Percentiles rank a stretch among this genome's conserved stretches.
Conservation (phyloP, 2,888 invertebrate species). For the Plusia festucae region DNA sequence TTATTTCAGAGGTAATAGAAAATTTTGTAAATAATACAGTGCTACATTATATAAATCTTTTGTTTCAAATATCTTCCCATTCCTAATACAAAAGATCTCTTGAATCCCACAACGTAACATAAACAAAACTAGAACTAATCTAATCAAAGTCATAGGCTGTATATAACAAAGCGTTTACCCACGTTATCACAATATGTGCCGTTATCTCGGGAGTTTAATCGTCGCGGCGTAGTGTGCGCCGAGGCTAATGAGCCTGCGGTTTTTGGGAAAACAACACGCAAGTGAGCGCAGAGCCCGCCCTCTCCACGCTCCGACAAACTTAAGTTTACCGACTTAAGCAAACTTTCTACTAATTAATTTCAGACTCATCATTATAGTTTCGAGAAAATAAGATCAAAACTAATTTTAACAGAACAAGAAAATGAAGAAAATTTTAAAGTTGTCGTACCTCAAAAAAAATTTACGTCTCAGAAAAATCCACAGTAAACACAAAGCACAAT, state of each 20-base stretch:
- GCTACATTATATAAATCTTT: conserved; percentile 1
- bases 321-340: conserved; percentile 76
- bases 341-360: conserved; percentile 83
- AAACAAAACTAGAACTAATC: conserved; percentile 76
- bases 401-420: conserved; percentile 5
- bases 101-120: conserved; percentile 46
- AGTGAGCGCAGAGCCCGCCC: conserved; percentile 65
- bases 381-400: conserved; percentile 17
- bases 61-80: conserved; percentile 18
- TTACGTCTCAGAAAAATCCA: conserved; percentile 57
- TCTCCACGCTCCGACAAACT: conserved; percentile 61
- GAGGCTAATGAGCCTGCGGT: conserved; percentile 87
- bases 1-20: too few species aligned
- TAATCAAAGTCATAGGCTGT: conserved; percentile 68
- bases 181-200: conserved; percentile 78
- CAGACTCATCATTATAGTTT: conserved; percentile 49
- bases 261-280: conserved; percentile 82
- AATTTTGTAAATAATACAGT: not conserved
- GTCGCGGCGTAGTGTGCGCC: conserved; percentile 82
- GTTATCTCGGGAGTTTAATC: conserved; percentile 83
- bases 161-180: conserved; percentile 68
- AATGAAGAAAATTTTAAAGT: not conserved
- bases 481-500: conserved; percentile 70
- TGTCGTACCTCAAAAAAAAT: conserved; percentile 50
- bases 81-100: conserved; percentile 38